phyloP scores from a whole-genome alignment of 2,797 vertebrate genomes.

The Cichlasoma orientale region DNA sequence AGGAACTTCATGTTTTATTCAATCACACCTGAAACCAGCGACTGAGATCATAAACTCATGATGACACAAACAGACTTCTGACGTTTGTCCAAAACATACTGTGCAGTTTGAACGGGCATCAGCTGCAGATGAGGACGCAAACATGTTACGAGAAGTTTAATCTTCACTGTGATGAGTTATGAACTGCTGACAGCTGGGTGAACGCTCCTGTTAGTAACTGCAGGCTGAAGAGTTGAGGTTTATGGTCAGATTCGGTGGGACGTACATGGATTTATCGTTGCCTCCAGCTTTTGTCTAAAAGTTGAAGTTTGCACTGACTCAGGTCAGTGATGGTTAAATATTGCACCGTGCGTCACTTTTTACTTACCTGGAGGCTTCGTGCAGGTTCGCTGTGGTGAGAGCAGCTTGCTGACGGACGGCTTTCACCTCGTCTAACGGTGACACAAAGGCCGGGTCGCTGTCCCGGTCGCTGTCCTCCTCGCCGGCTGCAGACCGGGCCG shows the following conservation, averaged over 20 bases:
- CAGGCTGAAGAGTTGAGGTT: no score
- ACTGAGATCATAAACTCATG: no score
- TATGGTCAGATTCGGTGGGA: neutral
- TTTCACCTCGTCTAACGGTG: conserved; percentile 88
- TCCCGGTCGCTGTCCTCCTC: conserved; percentile 84
- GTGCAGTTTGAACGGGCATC: no score
- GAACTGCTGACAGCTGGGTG: neutral
- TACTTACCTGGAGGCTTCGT: conserved; percentile 87
- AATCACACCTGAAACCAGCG: no score
- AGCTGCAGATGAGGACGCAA: no score
- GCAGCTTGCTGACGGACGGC: conserved; percentile 78
- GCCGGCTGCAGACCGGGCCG: conserved; percentile 58
- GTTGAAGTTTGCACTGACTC: no score
- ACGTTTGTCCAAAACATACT: no score
- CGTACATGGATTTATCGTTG: neutral
- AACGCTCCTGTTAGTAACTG: neutral
- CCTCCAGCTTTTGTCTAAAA: neutral
- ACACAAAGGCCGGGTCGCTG: conserved; percentile 83
- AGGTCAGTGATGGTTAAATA: neutral
- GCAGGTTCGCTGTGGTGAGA: conserved; percentile 90
- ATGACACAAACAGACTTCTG: no score
- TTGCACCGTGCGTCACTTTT: neutral
- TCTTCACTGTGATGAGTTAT: neutral
- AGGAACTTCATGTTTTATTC: no score
- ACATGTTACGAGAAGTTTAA: neutral